Evolutionary conservation across 2,797 vertebrate genomes (phyloP).

Genomic region (Pachyuromys duprasi): DNA sequence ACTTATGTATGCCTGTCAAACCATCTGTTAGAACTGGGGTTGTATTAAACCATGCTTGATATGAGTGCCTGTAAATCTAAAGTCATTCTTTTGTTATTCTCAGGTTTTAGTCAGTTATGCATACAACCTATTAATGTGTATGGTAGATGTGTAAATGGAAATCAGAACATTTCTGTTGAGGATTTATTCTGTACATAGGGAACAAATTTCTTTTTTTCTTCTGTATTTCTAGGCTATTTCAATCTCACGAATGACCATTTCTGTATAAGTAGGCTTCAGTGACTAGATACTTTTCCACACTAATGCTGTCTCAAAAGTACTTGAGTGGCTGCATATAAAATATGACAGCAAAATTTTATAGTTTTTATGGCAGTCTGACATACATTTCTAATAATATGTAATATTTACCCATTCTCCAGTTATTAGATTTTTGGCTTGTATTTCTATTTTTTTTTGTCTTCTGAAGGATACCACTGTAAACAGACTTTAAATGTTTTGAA

Average conservation of each 20-base stretch:
- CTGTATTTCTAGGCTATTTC: not conserved
- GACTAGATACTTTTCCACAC: not conserved
- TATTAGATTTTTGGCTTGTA: not conserved
- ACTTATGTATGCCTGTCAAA: not conserved
- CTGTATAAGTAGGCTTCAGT: not conserved
- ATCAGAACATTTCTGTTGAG: not conserved
- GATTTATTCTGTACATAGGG: not conserved
- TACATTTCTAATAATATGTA: not conserved
- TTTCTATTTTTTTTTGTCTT: not conserved
- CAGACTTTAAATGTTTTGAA: not conserved
- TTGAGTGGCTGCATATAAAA: not conserved
- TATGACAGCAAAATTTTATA: not conserved
- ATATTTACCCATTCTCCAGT: not conserved
- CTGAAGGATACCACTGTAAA: not conserved
- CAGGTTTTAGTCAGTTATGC: not conserved
- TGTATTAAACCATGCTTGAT: not conserved
- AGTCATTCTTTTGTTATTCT: not conserved
- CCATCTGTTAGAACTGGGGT: not conserved
- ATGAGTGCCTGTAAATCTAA: not conserved
- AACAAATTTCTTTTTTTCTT: not conserved
- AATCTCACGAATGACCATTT: not conserved
- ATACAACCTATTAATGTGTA: not conserved
- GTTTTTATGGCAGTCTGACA: not conserved
- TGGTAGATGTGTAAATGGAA: not conserved
- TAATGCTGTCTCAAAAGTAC: not conserved